Percentiles rank a stretch among this genome's conserved stretches.
These are phyloP conservation scores for Saccostrea cuccullata DNA, from an alignment of 1,140 invertebrate species.

Conservation along the genomic window DNA sequence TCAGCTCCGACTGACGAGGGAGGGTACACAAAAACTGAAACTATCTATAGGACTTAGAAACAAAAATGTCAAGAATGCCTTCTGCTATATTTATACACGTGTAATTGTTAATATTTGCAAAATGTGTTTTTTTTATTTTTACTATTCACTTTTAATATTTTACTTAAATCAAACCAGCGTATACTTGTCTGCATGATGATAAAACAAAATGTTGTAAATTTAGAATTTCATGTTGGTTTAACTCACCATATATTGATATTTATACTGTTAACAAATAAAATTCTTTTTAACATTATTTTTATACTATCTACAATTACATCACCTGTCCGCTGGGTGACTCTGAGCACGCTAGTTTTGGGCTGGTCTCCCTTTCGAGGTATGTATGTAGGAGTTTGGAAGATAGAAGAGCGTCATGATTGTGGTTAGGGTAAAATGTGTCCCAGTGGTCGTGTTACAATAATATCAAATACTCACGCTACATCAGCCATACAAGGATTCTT, in stretches of 20 bases:
- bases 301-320: neutral
- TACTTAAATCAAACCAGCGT: neutral
- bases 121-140: neutral
- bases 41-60: neutral
- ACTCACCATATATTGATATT: neutral
- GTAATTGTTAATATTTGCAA: neutral
- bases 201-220: neutral
- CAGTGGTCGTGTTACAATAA: neutral
- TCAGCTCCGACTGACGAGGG: slow-evolving; percentile 25
- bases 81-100: neutral
- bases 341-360: neutral
- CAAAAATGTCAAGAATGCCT: neutral
- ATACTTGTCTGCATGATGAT: neutral
- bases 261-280: neutral
- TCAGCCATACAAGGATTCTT: neutral
- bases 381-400: neutral
- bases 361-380: neutral
- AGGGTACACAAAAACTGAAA: no score
- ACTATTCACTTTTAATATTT: neutral
- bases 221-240: neutral
- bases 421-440: neutral
- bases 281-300: neutral
- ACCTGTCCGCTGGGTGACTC: neutral
- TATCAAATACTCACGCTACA: neutral
- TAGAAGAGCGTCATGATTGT: neutral